Base-by-base conservation (phyloP, 2,888 invertebrate species). In the Epiblema foenella region DNA sequence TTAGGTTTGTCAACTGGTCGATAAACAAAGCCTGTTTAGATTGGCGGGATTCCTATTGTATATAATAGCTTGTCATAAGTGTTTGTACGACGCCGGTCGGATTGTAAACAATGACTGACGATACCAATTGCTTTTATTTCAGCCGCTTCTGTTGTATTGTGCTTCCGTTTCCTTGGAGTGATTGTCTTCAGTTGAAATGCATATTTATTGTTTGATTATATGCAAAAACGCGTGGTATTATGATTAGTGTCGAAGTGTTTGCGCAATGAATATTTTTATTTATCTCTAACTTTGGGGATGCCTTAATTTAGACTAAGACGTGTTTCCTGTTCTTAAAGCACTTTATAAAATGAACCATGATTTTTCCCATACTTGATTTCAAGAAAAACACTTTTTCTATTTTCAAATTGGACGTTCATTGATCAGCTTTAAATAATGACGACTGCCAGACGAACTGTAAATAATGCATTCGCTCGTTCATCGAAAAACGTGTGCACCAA, bases 81-180 rank as follows among this genome's bases (percentile, higher is more conserved):
- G 83, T 86, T 87, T 87, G 82, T 84, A 80, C 80, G 79, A 75
- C 77, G 71, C 72, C 65, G 74, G 73, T 72, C 67, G 76, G 76
- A 81, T 80, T 80, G 81, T 83, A 84, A 83, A 86, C 86, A 87
- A 83, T 76, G 62, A 58, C 42, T 33, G 77, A 85, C 87, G 87
- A 85, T 85, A 79, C 76, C 77, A 66, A 83, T 77, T 75, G 78
- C 78, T 82, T 83, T 79, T 74, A 18, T 56, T 54, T 54, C 33
- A 18, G 18, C 33, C 39, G 37, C 69, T 58, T 56, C 57, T 46
- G 56, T 57, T 59, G 42, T 46, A 46, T 57, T 42, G n/a, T 52
- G 51, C 15, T 56, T 29, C 62, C 49, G 39, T 60, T 15, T 29
- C 62, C 29, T 58, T 56, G n/a, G 33, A 49, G 29, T 18, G 18